Evolutionary conservation across 2,113 vertebrate species (phyloP), one percentile per base, ranked within the genome.

Genomic region (Burhinus bistriatus): DNA sequence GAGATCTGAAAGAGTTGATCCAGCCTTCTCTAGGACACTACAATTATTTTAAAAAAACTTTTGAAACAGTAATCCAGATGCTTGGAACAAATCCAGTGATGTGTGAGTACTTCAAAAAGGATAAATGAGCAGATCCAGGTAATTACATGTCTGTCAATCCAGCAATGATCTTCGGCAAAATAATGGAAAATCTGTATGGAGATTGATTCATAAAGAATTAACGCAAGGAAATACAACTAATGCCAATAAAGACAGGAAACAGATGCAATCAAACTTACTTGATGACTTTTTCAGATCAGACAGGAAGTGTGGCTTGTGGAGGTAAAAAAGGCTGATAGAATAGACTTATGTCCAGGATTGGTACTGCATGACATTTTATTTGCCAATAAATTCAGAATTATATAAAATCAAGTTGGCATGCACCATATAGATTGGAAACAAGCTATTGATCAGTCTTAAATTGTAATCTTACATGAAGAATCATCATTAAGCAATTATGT

Each of bases 401-500:
- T 32, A 78, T 83, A 81, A 70, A 92, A 89, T 21, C 51, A 22
- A 89, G 29, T 78, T 91, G 64, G 12, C 32, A 61, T 83, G 42
- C n/a, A 73, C 42, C 9, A 22, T 78, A 73, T 51, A 73, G 45
- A 58, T 62, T 81, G 13, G 76, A 93, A 95, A 93, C 64, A 81
- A 95, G 30, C 9, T 92, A 92, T 95, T 73, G 76, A 73, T 90
- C 70, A 89, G 15, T 38, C 70, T 81, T 90, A 81, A 89, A 94
- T 70, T 94, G 52, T 79, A 89, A 89, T 89, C 52, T 55, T 91
- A 55, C 14, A 68, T 55, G 55, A 94, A 82, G 64, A 94, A 92
- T 75, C 82, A 76, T 85, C 83, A 82, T 95, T 96, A 93, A 89
- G 36, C 36, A 92, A 70, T 90, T 90, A 77, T 79, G 30, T 68